These are phyloP conservation scores for Notolabrus celidotus DNA, from an alignment of 2,797 vertebrate genomes.

Conservation along the genomic window DNA sequence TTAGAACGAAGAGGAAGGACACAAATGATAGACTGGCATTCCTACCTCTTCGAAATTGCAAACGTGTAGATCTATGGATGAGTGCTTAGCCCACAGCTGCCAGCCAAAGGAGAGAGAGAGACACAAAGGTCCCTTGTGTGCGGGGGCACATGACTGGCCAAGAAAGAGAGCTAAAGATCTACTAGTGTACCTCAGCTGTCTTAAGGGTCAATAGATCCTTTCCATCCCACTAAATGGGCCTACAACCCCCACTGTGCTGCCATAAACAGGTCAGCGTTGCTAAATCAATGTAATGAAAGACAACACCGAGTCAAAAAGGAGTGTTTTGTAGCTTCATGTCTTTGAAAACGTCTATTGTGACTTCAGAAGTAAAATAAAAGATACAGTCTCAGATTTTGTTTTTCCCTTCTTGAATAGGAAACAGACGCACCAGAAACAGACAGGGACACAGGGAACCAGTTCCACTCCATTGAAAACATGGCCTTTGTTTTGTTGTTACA, in stretches of 20 bases:
- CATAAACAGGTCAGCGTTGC: constrained; percentile 48
- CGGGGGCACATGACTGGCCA: constrained; percentile 72
- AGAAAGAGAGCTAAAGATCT: constrained; percentile 77
- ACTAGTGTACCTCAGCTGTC: constrained; percentile 83
- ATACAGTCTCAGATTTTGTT: constrained; percentile 41
- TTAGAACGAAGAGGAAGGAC: constrained; percentile 50
- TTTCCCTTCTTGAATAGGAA: constrained; percentile 54
- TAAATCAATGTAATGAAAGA: constrained; percentile 64
- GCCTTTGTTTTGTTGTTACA: constrained; percentile 68
- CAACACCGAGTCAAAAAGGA: constrained; percentile 36
- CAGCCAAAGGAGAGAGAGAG: constrained; percentile 76
- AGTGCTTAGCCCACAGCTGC: constrained; percentile 82
- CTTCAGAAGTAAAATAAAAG: constrained; percentile 48
- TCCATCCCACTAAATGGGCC: constrained; percentile 63
- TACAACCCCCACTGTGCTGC: constrained; percentile 45
- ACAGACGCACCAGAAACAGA: constrained; percentile 18
- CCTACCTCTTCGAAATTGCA: constrained; percentile 71
- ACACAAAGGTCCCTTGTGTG: constrained; percentile 80
- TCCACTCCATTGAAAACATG: constrained; percentile 43
- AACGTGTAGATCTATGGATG: constrained; percentile 77
- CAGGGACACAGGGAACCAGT: constrained; percentile 35
- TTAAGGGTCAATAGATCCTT: constrained; percentile 76
- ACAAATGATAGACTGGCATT: constrained; percentile 65
- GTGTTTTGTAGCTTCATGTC: constrained; percentile 34
- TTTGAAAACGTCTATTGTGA: constrained; percentile 48